Evolutionary conservation across 2,888 invertebrate species (phyloP), one percentile per base, ranked within the genome.

Genomic region (Lasioglossum oenotherae): DNA sequence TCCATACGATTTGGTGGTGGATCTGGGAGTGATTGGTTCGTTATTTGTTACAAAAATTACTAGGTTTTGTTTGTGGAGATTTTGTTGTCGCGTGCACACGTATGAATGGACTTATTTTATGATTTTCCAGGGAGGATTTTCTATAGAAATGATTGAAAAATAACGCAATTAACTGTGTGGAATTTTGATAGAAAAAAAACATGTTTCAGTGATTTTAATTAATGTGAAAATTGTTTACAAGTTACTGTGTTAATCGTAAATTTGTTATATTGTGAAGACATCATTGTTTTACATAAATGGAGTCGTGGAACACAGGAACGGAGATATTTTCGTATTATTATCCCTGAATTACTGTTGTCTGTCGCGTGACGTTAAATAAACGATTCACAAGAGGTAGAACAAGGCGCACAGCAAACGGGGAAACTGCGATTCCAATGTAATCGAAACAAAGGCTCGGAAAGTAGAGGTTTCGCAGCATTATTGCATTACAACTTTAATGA

Each of bases 401-500:
- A n/a, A 19, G 23, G 44, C 14, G 67, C 19, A 12, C 35, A n/a
- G 23, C 67, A 27, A 44, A 76, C 38, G 14, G 6, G n/a, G 64
- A 67, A 77, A 12, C 44, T 46, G 41, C 31, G 19, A 31, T 46
- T 67, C n/a, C 35, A 67, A 41, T 46, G 31, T n/a, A 67, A 77
- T 77, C 41, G 46, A 46, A 67, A 67, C 77, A 38, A 60, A 46
- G 67, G 46, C 60, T 46, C 46, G 10, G 67, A 46, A 23, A 77
- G 23, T 64, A 27, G 31, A 44, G 60, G 64, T 67, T n/a, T 19
- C 27, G 19, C 44, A 16, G 44, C 8, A 44, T 44, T 69, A 44
- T 67, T 77, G 46, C 16, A 77, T 67, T 67, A 46, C 1, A 23
- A 77, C 44, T 67, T 46, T 77, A 67, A 77, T 46, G 77, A 67